Conservation (phyloP, 1,140 invertebrate genomes). For the Formica exsecta region DNA sequence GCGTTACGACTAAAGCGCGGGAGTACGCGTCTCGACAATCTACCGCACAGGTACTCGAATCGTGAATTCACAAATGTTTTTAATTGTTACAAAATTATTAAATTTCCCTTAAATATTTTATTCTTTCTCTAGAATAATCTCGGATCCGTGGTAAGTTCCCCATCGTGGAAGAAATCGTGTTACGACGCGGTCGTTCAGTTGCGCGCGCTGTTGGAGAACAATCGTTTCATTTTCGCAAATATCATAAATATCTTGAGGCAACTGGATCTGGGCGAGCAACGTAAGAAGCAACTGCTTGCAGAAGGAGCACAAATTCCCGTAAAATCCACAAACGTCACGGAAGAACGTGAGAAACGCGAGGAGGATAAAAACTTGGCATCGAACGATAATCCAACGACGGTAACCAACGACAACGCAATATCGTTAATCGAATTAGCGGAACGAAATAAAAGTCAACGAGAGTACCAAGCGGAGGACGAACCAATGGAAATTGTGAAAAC, state of each 20-base stretch:
- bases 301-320: neutral
- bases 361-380: neutral
- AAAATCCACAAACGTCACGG: neutral
- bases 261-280: conserved; percentile 30
- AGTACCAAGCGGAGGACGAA: neutral
- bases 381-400: neutral
- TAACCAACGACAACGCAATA: neutral
- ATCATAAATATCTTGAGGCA: conserved; percentile 44
- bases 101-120: neutral
- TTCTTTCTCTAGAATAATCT: conserved; percentile 17
- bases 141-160: neutral
- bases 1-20: conserved; percentile 58
- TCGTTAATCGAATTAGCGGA: neutral
- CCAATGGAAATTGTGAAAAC: neutral
- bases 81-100: neutral
- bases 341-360: neutral
- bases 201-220: conserved; percentile 59
- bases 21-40: conserved; percentile 44
- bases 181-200: conserved; percentile 55
- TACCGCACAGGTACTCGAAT: neutral
- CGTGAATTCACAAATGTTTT: neutral
- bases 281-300: neutral
- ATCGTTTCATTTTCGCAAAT: conserved; percentile 54
- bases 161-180: conserved; percentile 56
- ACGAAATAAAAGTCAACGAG: neutral